These are phyloP conservation scores for Balaeniceps rex DNA, from an alignment of 2,113 vertebrate species.

Conservation along the genomic window DNA sequence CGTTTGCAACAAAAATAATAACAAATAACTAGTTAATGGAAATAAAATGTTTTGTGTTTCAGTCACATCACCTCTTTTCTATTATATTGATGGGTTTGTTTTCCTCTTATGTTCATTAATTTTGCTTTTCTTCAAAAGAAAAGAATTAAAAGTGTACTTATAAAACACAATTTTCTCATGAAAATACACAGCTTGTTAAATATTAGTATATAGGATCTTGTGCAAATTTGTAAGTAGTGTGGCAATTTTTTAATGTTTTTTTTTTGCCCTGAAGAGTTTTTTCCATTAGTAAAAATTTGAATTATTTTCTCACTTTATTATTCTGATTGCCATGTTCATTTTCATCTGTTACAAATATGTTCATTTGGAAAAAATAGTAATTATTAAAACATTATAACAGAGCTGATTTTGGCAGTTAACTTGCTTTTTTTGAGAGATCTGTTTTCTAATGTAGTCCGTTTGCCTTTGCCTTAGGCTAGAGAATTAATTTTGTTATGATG, in stretches of 20 bases:
- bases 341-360: neutral
- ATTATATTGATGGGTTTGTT: neutral
- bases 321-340: neutral
- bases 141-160: neutral
- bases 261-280: neutral
- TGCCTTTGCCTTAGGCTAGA: neutral
- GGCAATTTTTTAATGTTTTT: neutral
- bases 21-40: neutral
- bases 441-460: neutral
- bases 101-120: neutral
- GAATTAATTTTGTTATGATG: neutral
- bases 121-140: neutral
- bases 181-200: neutral
- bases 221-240: neutral
- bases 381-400: neutral
- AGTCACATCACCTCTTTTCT: neutral
- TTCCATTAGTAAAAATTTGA: neutral
- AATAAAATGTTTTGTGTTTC: neutral
- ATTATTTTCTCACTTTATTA: neutral
- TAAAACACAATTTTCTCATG: neutral
- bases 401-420: neutral
- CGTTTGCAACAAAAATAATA: neutral
- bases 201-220: neutral
- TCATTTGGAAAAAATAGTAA: constrained; percentile 9
- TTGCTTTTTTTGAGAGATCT: neutral